Base-by-base conservation (phyloP, 2,888 invertebrate species). In the Chymomyza amoena region DNA sequence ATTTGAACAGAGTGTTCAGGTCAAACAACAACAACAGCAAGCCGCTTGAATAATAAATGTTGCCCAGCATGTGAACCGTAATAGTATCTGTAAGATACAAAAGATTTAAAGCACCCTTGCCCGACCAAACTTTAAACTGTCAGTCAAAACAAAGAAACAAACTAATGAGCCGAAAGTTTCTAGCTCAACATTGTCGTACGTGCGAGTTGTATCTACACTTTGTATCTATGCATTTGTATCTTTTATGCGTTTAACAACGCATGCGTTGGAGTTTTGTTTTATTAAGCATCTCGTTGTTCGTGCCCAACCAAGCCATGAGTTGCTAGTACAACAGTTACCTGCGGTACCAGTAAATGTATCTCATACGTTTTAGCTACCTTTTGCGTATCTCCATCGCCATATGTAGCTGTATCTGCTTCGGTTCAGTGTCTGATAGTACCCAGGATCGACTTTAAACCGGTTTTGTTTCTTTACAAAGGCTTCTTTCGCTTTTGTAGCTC, bases 371-470 rank as follows among this genome's bases (percentile, higher is more conserved):
- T 45, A 45, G 39, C 39, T 45, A 45, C 39, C 39, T 45, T 45
- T 45, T 15, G 39, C 39, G 39, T 45, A 45, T 39, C 39, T 45
- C 39, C 2, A 57, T 56, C 16, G 57, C 50, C 32, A 61, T 70
- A 18, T 70, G 56, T 6, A 59, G 32, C 59, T 70, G 57, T 51
- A 45, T 65, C 61, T 65, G 56, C 32, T 71, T 71, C 59, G 36
- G 36, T 36, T 36, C 6, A 36, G 60, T 64, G 51, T 71, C 51
- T 62, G 36, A 6, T 36, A 36, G 71, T 51, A 15, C 6, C 39
- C 66, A 72, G 72, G 72, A 72, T 72, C 72, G 60, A 57, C 61
- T 9, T 20, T 4, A 25, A 74, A 74, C 73, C 74, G 65, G 73
- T 73, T 74, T 28, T 16, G 6, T 32, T 32, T 50, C 74, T 69